phyloP scores from a whole-genome alignment of 2,797 vertebrate genomes.

The Vultur gryphus region DNA sequence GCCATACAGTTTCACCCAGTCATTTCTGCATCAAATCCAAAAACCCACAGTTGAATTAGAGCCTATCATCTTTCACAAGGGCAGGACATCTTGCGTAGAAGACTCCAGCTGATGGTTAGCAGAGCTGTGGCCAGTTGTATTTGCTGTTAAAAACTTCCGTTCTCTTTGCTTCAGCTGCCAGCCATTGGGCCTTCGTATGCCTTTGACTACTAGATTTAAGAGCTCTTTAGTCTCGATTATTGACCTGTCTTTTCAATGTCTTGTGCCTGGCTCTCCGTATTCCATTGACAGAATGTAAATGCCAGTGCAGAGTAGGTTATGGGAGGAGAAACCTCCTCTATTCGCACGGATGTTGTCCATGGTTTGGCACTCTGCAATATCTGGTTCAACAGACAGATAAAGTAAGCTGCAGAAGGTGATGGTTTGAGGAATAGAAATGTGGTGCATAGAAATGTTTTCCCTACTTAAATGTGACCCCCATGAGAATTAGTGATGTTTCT shows the following conservation, averaged over 20 bases:
- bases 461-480: neutral
- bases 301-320: neutral
- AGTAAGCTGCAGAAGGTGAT: neutral
- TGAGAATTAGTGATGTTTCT: neutral
- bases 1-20: neutral
- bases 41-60: neutral
- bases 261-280: neutral
- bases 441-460: neutral
- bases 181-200: neutral
- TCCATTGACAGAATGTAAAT: neutral
- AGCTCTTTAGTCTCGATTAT: neutral
- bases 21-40: neutral
- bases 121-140: neutral
- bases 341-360: neutral
- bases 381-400: neutral
- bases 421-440: neutral
- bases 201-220: neutral
- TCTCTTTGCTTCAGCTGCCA: neutral
- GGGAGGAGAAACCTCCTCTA: neutral
- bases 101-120: neutral
- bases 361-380: neutral
- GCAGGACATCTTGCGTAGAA: neutral
- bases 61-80: neutral
- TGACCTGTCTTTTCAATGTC: neutral
- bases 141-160: neutral